phyloP scores from a whole-genome alignment of 1,140 invertebrate species.

The Orius insidiosus region DNA sequence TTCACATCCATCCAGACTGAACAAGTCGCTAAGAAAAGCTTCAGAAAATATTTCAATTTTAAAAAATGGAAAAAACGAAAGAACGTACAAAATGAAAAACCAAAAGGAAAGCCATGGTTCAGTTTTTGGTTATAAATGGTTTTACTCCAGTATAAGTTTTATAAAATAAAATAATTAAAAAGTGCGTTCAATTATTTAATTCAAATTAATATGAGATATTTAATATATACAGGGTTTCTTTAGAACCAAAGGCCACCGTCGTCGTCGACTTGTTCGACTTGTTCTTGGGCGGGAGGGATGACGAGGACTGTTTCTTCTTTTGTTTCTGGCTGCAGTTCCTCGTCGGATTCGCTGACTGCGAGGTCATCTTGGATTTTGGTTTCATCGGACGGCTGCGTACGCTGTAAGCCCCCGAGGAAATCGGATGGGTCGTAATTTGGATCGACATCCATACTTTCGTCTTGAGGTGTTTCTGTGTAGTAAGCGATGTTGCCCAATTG shows the following conservation, averaged over 20 bases:
- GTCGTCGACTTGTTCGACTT: conserved; percentile 23
- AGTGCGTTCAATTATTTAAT: no score
- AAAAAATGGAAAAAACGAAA: no score
- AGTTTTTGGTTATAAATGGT: no score
- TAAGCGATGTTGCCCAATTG: conserved; percentile 57
- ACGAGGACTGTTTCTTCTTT: conserved; percentile 4
- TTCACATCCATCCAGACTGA: no score
- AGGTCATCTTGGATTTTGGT: conserved; percentile 50
- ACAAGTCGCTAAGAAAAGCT: no score
- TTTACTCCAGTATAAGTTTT: no score
- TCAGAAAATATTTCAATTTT: no score
- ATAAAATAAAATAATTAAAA: no score
- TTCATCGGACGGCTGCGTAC: conserved; percentile 26
- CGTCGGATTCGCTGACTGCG: conserved; percentile 64
- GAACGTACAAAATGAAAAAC: no score
- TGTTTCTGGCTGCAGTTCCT: conserved; percentile 32
- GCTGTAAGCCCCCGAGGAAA: conserved; percentile 41
- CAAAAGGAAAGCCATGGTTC: no score
- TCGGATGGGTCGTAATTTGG: conserved; percentile 76
- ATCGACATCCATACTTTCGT: conserved; percentile 59
- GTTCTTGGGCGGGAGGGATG: conserved; percentile 19
- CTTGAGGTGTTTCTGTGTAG: conserved; percentile 26
- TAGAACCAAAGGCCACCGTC: conserved; percentile 35
- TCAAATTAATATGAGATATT: no score
- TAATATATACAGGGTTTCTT: no score